Conservation (phyloP, 2,888 invertebrate genomes). For the Arge pagana region DNA sequence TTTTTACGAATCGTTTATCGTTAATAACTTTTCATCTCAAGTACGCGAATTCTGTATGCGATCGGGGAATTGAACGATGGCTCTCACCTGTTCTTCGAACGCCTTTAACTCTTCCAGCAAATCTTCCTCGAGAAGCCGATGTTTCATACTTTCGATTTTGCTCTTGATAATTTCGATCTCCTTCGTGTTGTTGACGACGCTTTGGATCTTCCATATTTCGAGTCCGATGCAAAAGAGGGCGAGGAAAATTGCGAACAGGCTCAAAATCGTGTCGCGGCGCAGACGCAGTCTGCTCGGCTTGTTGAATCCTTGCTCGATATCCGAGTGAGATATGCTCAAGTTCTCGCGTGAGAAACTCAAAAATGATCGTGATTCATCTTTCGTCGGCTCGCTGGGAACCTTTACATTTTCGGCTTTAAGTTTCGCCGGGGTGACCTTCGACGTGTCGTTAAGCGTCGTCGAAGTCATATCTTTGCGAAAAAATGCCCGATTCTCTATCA, state of each 20-base stretch:
- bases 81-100: constrained; percentile 51
- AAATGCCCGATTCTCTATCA: no score
- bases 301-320: constrained; percentile 48
- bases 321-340: constrained; percentile 47
- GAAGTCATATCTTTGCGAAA: constrained; percentile 47
- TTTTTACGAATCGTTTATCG: no score
- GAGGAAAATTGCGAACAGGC: constrained; percentile 39
- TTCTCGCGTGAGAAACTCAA: constrained; percentile 51
- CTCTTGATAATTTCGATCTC: constrained; percentile 46
- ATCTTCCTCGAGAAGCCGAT: constrained; percentile 47
- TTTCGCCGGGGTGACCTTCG: constrained; percentile 35
- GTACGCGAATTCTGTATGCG: no score
- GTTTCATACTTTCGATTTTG: constrained; percentile 48
- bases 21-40: no score
- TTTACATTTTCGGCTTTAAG: constrained; percentile 31
- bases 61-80: no score
- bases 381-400: constrained; percentile 25
- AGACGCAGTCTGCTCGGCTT: constrained; percentile 32
- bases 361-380: constrained; percentile 47
- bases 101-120: constrained; percentile 48
- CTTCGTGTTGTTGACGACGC: constrained; percentile 38
- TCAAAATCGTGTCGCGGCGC: constrained; percentile 39
- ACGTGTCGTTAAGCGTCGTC: constrained; percentile 36
- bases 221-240: constrained; percentile 44
- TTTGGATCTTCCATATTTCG: constrained; percentile 46